phyloP scores from a whole-genome alignment of 2,888 invertebrate species.

The Clunio marinus region DNA sequence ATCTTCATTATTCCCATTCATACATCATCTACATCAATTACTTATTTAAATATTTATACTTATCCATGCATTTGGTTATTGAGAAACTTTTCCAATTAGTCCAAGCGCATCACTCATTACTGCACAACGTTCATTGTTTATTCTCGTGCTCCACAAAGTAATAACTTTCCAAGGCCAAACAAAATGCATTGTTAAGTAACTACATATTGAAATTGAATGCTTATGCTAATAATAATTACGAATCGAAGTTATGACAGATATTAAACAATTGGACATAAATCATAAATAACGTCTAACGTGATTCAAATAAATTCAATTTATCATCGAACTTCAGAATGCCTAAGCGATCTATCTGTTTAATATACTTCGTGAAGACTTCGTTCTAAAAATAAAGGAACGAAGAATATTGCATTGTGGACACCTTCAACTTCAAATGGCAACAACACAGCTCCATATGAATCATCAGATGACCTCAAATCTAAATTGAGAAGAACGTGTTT shows the following conservation, averaged over 20 bases:
- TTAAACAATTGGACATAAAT: constrained; percentile 34
- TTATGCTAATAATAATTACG: constrained; percentile 14
- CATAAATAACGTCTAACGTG: constrained; percentile 22
- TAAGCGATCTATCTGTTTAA: too few relatives aligned
- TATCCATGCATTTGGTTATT: too few relatives aligned
- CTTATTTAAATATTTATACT: too few relatives aligned
- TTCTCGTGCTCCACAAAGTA: constrained; percentile 28
- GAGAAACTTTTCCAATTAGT: constrained; percentile 25
- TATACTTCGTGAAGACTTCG: neutral
- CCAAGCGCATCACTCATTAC: neutral
- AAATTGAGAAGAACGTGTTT: neutral
- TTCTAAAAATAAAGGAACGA: neutral
- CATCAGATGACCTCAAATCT: neutral
- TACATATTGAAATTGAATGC: too few relatives aligned
- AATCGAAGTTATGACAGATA: constrained; percentile 8
- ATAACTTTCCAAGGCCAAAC: neutral
- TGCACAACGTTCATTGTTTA: constrained; percentile 8
- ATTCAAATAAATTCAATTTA: neutral
- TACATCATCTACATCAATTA: constrained; percentile 5
- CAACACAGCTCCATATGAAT: neutral
- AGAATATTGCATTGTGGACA: neutral
- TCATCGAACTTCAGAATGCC: neutral
- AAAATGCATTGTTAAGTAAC: neutral
- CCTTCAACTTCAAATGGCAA: constrained; percentile 1
- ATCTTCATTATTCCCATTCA: neutral